Evolutionary conservation across 64 coral and sea anemone species (phyloP), one percentile per base, ranked within the genome.

Genomic region (Porites lutea): DNA sequence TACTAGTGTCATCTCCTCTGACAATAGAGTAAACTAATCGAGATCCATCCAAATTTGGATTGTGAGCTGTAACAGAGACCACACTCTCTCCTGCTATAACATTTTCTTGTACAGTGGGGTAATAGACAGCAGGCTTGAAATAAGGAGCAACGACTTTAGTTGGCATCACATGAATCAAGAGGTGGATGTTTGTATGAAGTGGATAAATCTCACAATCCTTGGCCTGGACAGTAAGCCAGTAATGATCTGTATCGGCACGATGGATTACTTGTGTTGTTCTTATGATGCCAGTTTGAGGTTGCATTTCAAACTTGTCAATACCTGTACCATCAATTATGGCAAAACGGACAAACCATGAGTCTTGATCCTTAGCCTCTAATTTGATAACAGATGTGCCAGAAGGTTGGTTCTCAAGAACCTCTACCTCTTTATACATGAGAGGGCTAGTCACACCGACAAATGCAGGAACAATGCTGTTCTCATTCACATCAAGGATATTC

Each of bases 311-410:
- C 70, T 97, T 97, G 63, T 97, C 95, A 18, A 97, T 48, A 10
- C 95, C 95, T 50, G 95, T 94, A 21, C 95, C 95, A 88, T 97
- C 95, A 91, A 97, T 94, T 8, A 97, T 86, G 5, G 92, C 76
- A 76, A 91, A 97, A 16, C 90, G 90, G 59, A 90, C 60, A 79
- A 87, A 94, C 95, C 95, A 97, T 0, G 95, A 97, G 62, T 94
- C 95, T 2, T 50, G 9, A 52, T 97, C 95, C n/a, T 76, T 52
- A 19, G 92, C 95, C 13, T 61, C 59, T 3, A 78, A 37, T 64
- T 50, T 66, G 3, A 97, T n/a, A 77, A 97, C 92, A 60, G 55
- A 71, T 7, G 82, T 97, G 60, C 88, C 88, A 22, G 61, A 49
- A 18, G 87, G 71, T 59, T 81, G 71, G 72, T 97, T 97, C 69